Evolutionary conservation across 2,113 vertebrate genomes (phyloP), one percentile per base, ranked within the genome.

Genomic region (Parotia lawesii): DNA sequence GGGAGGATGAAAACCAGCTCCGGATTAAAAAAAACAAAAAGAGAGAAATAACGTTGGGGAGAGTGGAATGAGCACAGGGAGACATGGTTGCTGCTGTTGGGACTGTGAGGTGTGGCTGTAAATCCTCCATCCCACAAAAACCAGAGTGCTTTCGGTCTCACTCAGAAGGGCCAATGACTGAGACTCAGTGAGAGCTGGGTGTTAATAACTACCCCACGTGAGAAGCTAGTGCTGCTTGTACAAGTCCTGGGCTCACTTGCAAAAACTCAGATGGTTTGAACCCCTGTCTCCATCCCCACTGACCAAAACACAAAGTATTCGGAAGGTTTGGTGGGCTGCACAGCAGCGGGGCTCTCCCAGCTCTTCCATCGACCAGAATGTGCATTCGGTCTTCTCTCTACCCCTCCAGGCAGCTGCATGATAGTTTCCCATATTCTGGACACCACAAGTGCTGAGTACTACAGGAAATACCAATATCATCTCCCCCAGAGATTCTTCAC

Each of bases 381-480:
- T 20, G 25, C 47, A 23, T 10, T 2, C 17, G 66, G 20, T 14
- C 17, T 27, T 76, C 45, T 70, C 74, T n/a, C 1, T 37, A 62
- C 14, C 70, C 57, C 45, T 83, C 48, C 33, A 61, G 78, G 42
- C 75, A 65, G 15, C 47, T 12, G 15, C 47, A 7, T 9, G 54
- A 66, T 31, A 51, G 22, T 62, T 79, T 66, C 40, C 28, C 38
- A 18, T 82, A 14, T 47, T 75, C 71, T 58, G 66, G 62, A 70
- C 80, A 44, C 12, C 35, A 21, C 1, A 1, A 87, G 33, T 90
- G 76, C 86, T 40, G 81, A 89, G 54, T 70, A 69, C 86, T 78
- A 91, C 78, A 82, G 78, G 93, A 96, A 95, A 93, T 93, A 70
- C 78, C 87, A 93, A 40, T 70, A 58, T 37, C 54, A 37, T 54